phyloP scores from a whole-genome alignment of 2,113 vertebrate species.

The Hepsetus odoe region DNA sequence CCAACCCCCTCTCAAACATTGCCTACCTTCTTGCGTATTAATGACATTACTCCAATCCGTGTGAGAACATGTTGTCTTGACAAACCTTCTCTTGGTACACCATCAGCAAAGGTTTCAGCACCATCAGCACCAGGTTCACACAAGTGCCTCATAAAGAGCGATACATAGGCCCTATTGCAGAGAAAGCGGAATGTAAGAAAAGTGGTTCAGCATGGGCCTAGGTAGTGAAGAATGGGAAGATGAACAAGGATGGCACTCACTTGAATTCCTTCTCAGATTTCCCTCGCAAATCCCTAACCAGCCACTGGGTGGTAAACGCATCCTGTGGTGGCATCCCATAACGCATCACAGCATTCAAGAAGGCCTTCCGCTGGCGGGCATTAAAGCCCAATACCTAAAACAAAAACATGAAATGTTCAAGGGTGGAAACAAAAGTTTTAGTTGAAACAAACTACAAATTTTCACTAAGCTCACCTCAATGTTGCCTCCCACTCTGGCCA shows the following conservation, averaged over 20 bases:
- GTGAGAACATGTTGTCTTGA: conserved; percentile 97
- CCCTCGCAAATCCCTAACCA: conserved; percentile 93
- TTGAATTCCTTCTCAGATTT: conserved; percentile 98
- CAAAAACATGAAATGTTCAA: neutral
- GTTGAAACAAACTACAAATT: too few relatives aligned
- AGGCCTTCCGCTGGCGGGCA: conserved; percentile 94
- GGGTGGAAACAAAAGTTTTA: neutral
- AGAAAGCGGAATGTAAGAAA: neutral
- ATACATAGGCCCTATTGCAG: conserved; percentile 87
- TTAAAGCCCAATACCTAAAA: conserved; percentile 94
- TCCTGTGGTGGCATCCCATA: conserved; percentile 99
- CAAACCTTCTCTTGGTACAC: conserved; percentile 93
- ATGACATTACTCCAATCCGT: conserved; percentile 96
- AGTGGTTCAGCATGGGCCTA: neutral
- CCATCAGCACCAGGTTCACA: conserved; percentile 96
- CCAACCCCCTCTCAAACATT: too few relatives aligned
- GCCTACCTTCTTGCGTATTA: conserved; percentile 94
- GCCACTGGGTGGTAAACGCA: conserved; percentile 97
- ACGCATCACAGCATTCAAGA: conserved; percentile 98
- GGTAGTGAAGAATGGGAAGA: neutral
- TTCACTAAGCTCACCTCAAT: conserved; percentile 87
- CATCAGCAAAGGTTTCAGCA: conserved; percentile 95
- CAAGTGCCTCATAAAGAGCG: conserved; percentile 95
- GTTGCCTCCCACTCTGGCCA: conserved; percentile 97
- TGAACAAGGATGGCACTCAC: conserved; percentile 69